Base-by-base conservation (phyloP, 1,140 invertebrate genomes). In the Subanguina moxae region DNA sequence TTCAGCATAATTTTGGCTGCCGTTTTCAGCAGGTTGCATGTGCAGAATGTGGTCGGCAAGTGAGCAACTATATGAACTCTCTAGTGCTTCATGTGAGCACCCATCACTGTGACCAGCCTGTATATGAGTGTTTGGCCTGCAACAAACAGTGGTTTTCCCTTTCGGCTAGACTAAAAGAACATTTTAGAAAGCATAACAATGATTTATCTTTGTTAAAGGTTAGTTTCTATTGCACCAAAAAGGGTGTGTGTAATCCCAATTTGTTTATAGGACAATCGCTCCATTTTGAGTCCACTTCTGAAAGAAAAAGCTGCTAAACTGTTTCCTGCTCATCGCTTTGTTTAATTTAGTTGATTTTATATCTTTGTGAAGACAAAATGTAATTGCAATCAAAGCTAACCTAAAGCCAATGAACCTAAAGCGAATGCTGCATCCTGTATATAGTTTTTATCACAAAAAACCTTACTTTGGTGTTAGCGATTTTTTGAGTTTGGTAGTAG, bases 401-500 rank as follows among this genome's bases (percentile, higher is more conserved):
- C n/a, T n/a, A n/a, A n/a, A n/a, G n/a, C n/a, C n/a, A n/a, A n/a
- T n/a, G n/a, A n/a, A n/a, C n/a, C n/a, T n/a, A n/a, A n/a, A n/a
- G n/a, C n/a, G n/a, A n/a, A n/a, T n/a, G n/a, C n/a, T n/a, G n/a
- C n/a, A n/a, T n/a, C n/a, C n/a, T n/a, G n/a, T n/a, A n/a, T n/a
- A n/a, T n/a, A n/a, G n/a, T n/a, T n/a, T n/a, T n/a, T n/a, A n/a
- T n/a, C n/a, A n/a, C n/a, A n/a, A n/a, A n/a, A n/a, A n/a, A n/a
- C n/a, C n/a, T n/a, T 65, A 65, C 68, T 52, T 67, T 70, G n/a
- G 63, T 42, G 46, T 32, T 27, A 17, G 27, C 19, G 23, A 57
- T 59, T 46, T 69, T 66, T 27, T 52, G 67, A 8, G 67, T 70
- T 27, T 76, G 73, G 58, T 75, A 73, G 46, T 73, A 73, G 45